Evolutionary conservation across 2,113 vertebrate species (phyloP), one percentile per base, ranked within the genome.

Genomic region (Mus spicilegus): DNA sequence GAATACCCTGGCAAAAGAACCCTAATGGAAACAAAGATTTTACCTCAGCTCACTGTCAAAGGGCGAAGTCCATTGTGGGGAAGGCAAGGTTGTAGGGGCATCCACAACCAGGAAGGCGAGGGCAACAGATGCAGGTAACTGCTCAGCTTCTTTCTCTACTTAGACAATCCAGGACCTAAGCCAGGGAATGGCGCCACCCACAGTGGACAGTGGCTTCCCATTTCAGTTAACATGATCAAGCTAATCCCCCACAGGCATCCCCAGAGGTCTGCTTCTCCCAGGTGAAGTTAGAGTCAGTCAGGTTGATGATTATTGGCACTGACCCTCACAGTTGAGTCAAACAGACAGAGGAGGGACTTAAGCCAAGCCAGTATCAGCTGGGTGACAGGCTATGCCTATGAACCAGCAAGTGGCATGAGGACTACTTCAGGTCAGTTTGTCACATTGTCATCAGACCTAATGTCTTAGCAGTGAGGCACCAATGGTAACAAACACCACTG

Each of bases 311-410:
- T 54, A 33, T 46, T 54, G 77, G 30, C 51, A 39, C 56, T 39
- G 61, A 39, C 36, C 36, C 36, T 39, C 36, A 39, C 56, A 3
- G 22, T 26, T 12, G 12, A 54, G 56, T 39, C 5, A 61, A 28
- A 26, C 24, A 46, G 36, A 58, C 33, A n/a, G 51, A n/a, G 80
- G 20, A 58, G 54, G 19, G 36, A 82, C 5, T 24, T 10, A 13
- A 33, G 54, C 39, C 87, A 19, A 61, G 75, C 67, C 19, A 7
- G 2, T 0, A 11, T 3, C 51, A 19, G 75, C 61, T 28, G 5
- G 63, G 46, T 7, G 20, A 10, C 4, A n/a, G 77, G 24, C 36
- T 3, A 19, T 24, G 17, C 8, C 28, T 0, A 0, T n/a, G 63
- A 73, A 9, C 14, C 33, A n/a, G 81, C 46, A 2, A 5, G 67